Evolutionary conservation across 2,113 vertebrate species (phyloP).

Genomic region (cattle (Bos taurus)): DNA sequence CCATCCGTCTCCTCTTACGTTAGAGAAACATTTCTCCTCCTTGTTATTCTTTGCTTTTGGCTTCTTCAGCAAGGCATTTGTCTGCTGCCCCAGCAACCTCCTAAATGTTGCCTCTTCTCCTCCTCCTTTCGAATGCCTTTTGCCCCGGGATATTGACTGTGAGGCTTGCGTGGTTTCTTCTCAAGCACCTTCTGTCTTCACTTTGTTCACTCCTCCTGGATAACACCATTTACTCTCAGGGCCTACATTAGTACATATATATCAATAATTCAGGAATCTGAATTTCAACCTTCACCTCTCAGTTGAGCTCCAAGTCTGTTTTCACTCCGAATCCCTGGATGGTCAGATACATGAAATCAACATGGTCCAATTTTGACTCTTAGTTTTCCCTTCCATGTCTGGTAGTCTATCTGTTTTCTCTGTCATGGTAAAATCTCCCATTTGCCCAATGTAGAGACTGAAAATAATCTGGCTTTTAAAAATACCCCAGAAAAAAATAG

Average conservation of each 20-base stretch:
- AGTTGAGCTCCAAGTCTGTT: not conserved
- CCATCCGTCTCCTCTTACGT: not conserved
- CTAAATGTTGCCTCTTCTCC: not conserved
- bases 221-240: not conserved
- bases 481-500: constrained; percentile 41
- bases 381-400: not conserved
- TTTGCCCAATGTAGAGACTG: constrained; percentile 32
- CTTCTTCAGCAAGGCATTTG: not conserved
- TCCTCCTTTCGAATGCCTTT: too few species aligned
- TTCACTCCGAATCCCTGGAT: not conserved
- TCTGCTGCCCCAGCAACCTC: rapidly evolving
- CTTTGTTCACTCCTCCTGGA: not conserved
- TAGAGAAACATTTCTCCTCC: not conserved
- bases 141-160: not conserved
- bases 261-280: not conserved
- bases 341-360: not conserved
- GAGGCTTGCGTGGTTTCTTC: not conserved
- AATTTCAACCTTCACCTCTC: not conserved
- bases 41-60: not conserved
- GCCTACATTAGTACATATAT: not conserved
- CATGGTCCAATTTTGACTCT: not conserved
- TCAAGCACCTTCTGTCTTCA: rapidly evolving
- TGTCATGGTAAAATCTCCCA: constrained; percentile 3
- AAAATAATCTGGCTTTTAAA: constrained; percentile 63
- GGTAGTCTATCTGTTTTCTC: not conserved